Evolutionary conservation across 2,797 vertebrate species (phyloP), one percentile per base, ranked within the genome.

Genomic region (Gobionotothen gibberifrons): DNA sequence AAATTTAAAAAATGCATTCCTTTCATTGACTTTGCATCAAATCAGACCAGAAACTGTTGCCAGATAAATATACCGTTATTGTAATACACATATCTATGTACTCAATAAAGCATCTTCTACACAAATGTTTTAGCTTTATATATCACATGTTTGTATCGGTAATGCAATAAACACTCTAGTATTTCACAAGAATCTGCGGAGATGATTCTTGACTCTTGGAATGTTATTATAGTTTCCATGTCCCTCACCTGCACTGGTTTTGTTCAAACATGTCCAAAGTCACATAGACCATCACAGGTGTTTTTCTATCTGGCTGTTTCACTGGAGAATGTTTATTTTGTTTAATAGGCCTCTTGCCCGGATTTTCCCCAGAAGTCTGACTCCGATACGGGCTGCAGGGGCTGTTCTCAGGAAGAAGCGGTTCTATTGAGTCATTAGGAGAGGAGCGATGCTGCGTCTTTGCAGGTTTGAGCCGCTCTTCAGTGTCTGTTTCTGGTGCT

Each of bases 211-310:
- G n/a, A 11, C 11, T 40, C 3, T 12, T 46, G 8, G 5, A 65
- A 53, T 3, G 4, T 29, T n/a, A 1, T 12, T 1, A 16, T 49
- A 36, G 4, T 22, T 70, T 61, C 10, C 5, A 15, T 5, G 49
- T 36, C 42, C 13, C 15, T 83, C 60, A 76, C 19, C 55, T 68
- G 3, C 15, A 36, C 57, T 81, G 58, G 19, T 40, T 49, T 53
- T 87, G 78, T 61, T 87, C 57, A 53, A 89, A 90, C 86, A 90
- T 87, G 65, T 89, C 84, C 72, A 93, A 22, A 40, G 91, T 91
- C 2, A 94, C 78, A 3, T 94, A 94, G 13, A 90, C 56, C 5
- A 78, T 79, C n/a, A 74, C 5, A 0, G 48, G 64, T 6, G 19
- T 0, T 2, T 29, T 36, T 15, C 60, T 82, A 44, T 84, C 75